Percentiles rank a stretch among this genome's conserved stretches.
Evolutionary conservation across 2,888 invertebrate genomes (phyloP).

Genomic region (Marasmarcha lunaedactyla): DNA sequence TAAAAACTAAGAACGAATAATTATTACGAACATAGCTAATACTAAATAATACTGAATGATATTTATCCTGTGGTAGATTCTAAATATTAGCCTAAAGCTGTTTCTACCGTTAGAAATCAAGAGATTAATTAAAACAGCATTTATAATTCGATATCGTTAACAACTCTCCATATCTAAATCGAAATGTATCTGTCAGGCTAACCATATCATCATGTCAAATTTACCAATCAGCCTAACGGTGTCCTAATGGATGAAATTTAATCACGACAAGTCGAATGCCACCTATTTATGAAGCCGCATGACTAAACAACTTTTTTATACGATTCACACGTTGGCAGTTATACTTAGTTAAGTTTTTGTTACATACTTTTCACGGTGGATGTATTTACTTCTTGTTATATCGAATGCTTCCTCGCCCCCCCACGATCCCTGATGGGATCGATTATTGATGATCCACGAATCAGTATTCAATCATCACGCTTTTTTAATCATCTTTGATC

Average conservation of each 20-base stretch:
- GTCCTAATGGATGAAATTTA: conserved; percentile 65
- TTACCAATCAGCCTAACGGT: conserved; percentile 37
- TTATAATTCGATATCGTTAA: no score
- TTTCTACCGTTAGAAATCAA: no score
- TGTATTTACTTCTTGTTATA: conserved; percentile 67
- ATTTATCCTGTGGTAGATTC: no score
- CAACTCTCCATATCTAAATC: no score
- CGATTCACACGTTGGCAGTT: conserved; percentile 69
- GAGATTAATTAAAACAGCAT: no score
- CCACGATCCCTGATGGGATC: conserved; percentile 63
- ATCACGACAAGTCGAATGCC: conserved; percentile 69
- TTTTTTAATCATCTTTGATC: conserved; percentile 17
- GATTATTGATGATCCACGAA: conserved; percentile 62
- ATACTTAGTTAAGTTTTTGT: conserved; percentile 69
- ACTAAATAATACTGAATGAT: no score
- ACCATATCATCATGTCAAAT: no score
- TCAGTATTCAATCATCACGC: conserved; percentile 64
- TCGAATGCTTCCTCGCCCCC: conserved; percentile 62
- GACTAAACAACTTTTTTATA: conserved; percentile 70
- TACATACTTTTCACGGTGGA: conserved; percentile 67
- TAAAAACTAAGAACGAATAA: no score
- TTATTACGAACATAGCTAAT: no score
- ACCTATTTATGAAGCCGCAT: conserved; percentile 67
- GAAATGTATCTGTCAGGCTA: no score
- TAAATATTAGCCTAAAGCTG: no score